These are phyloP conservation scores for Rhabdornis inornatus DNA, from an alignment of 2,113 vertebrate genomes.

Conservation along the genomic window DNA sequence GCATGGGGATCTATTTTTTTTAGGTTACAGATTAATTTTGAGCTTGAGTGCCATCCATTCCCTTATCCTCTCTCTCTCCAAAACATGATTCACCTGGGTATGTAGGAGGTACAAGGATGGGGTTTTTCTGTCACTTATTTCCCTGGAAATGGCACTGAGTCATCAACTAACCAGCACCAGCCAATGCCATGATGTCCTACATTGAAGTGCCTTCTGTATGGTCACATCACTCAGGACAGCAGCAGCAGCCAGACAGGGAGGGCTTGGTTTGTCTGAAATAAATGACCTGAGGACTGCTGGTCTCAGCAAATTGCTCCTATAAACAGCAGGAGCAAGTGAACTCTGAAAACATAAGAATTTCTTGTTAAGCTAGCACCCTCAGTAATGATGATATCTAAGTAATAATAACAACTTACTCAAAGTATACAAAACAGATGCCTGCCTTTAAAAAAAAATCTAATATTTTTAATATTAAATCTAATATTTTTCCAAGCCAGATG, in stretches of 20 bases:
- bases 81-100: background rate
- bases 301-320: constrained; percentile 40
- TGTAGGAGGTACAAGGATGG: background rate
- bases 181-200: constrained; percentile 16
- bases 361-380: background rate
- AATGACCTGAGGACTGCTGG: constrained; percentile 20
- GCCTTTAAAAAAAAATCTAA: background rate
- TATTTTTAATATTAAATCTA: background rate
- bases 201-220: background rate
- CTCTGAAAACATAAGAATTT: constrained; percentile 14
- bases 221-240: background rate
- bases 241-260: background rate
- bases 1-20: background rate
- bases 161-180: background rate
- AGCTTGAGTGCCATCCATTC: background rate
- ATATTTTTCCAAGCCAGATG: background rate
- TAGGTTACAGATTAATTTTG: background rate
- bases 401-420: background rate
- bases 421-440: background rate
- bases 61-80: background rate
- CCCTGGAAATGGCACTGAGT: background rate
- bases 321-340: constrained; percentile 34
- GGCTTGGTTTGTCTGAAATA: constrained; percentile 24
- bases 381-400: background rate
- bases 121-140: background rate